A percentile compares a stretch with the other conserved stretches of the same genome.
phyloP scores from a whole-genome alignment of 2,113 vertebrate genomes.

The Pseudolaguvia tuberculata region DNA sequence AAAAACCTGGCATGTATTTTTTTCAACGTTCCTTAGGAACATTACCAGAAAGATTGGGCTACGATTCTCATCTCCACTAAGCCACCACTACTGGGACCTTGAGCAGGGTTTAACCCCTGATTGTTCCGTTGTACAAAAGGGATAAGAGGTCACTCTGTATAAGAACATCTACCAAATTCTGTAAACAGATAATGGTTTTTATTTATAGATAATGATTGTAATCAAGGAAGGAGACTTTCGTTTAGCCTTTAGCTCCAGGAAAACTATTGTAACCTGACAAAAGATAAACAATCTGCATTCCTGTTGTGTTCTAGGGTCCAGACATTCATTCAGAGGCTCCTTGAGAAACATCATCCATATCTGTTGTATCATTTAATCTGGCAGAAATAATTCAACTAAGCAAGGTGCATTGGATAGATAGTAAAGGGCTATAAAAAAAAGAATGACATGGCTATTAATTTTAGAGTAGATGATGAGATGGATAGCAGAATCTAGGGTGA shows the following conservation, averaged over 20 bases:
- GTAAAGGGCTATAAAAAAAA: slow-evolving; percentile 13
- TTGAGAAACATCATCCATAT: background rate
- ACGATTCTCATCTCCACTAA: background rate
- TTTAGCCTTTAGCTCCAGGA: slow-evolving; percentile 25
- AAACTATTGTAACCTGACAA: slow-evolving; percentile 39
- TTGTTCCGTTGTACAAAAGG: too few species aligned
- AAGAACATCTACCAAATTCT: too few species aligned
- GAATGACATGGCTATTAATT: slow-evolving; percentile 22
- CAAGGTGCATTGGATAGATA: slow-evolving; percentile 19
- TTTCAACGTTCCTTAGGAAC: background rate
- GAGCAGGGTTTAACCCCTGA: too few species aligned
- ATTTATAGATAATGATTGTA: background rate
- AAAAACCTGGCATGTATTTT: background rate
- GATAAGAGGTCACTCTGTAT: too few species aligned
- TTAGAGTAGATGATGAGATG: slow-evolving; percentile 20
- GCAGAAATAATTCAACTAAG: slow-evolving; percentile 13
- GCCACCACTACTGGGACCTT: too few species aligned
- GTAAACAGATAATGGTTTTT: background rate
- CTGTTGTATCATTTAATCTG: slow-evolving; percentile 18
- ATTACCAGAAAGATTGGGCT: background rate
- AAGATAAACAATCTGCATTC: background rate
- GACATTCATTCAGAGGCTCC: background rate
- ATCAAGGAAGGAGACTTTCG: slow-evolving; percentile 18
- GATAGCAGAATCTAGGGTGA: slow-evolving; percentile 9
- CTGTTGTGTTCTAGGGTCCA: background rate